phyloP scores from a whole-genome alignment of 1,140 invertebrate species.

The Drosophila kikkawai region DNA sequence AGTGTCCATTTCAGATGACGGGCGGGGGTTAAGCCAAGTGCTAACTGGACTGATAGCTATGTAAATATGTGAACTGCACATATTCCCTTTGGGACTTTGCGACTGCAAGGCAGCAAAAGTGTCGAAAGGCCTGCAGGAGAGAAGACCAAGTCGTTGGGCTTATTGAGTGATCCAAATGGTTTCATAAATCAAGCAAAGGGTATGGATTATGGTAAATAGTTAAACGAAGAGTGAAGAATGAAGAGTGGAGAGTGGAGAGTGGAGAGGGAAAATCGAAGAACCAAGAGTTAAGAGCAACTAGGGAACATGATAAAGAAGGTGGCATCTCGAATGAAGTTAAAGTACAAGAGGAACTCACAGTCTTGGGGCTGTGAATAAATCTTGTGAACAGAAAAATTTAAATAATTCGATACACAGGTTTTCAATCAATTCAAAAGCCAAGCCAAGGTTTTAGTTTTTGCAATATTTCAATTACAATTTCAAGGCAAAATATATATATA shows the following conservation, averaged over 20 bases:
- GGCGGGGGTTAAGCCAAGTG: constrained; percentile 31
- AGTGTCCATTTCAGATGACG: not conserved
- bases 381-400: not conserved
- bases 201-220: constrained; percentile 33
- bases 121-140: constrained; percentile 21
- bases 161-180: constrained; percentile 57
- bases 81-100: constrained; percentile 1
- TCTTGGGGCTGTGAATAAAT: constrained; percentile 10
- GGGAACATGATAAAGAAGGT: constrained; percentile 15
- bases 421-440: constrained; percentile 12
- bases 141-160: constrained; percentile 10
- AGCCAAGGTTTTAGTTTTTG: not conserved
- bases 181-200: constrained; percentile 51
- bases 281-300: not conserved
- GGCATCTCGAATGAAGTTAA: not conserved
- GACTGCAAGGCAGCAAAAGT: constrained; percentile 16
- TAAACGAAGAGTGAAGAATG: not conserved
- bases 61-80: constrained; percentile 34
- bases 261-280: not conserved
- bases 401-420: constrained; percentile 20
- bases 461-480: not conserved
- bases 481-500: not conserved
- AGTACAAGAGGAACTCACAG: not conserved
- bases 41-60: constrained; percentile 49
- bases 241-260: not conserved